Evolutionary conservation across 1,140 invertebrate species (phyloP), one percentile per base, ranked within the genome.

Genomic region (Capitella teleta): DNA sequence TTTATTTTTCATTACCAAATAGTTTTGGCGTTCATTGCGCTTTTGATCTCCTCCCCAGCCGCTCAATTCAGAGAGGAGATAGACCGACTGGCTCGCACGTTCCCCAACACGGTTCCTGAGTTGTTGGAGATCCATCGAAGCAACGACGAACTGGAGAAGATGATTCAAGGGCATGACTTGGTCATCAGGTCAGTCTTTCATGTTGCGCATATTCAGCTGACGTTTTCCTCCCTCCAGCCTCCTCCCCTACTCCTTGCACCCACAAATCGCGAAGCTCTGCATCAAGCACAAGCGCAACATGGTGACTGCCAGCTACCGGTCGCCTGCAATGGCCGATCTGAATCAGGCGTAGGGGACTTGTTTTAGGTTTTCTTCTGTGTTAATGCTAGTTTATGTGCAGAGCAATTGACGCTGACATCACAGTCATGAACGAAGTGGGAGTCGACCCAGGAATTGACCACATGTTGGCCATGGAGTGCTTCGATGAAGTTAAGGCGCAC

Each of bases 371-470:
- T n/a, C n/a, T n/a, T 34, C 16, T 34, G 32, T 34, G 32, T 34
- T 16, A 34, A 10, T 34, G 32, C 32, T 16, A 34, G 32, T 34
- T 34, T 10, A 34, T 16, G 16, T 34, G 32, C 56, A 86, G 83
- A 52, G 91, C 91, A 0, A 76, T 79, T 42, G 79, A 85, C 40
- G 86, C 87, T 10, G 89, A 85, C 1, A 75, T 98, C 0, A 95
- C 90, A 0, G 80, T 97, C 38, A 73, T 98, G 81, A 96, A 83
- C 66, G 95, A 99, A 75, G 82, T 96, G 0, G 96, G 96, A 4
- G 72, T 99, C 5, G 96, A 99, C 70, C 96, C 96, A 1, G 95
- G 94, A 2, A 86, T 99, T 55, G 96, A 99, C 70, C 96, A 99
- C 72, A 77, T 99, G 38, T 68, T 99, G 41, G 96, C 96, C 0